Base-by-base conservation (phyloP, 2,888 invertebrate genomes). In the Pantelozetes paolii region DNA sequence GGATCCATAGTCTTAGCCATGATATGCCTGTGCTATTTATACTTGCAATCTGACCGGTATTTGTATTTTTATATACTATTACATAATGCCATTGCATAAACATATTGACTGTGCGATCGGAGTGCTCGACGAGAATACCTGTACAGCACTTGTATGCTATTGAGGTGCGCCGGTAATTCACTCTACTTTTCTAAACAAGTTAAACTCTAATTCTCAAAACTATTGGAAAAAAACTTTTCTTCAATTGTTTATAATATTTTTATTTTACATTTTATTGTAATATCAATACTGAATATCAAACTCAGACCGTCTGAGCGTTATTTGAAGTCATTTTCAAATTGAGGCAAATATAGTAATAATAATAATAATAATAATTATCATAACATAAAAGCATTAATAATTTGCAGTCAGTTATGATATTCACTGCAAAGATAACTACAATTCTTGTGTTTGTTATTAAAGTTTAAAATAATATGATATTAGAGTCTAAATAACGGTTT, bases 161-260 rank as follows among this genome's bases (percentile, higher is more conserved):
- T 32, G n/a, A 62, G 62, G 62, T 62, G 62, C 62, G 62, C 62
- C 62, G 62, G 62, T 36, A 62, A 36, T 62, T 62, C 62, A 62
- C 62, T 62, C 28, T 62, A 26, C 57, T 62, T 62, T 62, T 62
- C 15, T 62, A 36, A 26, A 62, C 23, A 5, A 62, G 28, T 15
- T 62, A 13, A 62, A 62, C 9, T 1, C 8, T 59, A 26, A 9
- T 28, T 26, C 6, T 6, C 23, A 59, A 59, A 62, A 62, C 28
- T 62, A 36, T 11, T 20, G 1, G n/a, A 62, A 36, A n/a, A 62
- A 6, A 28, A 15, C 62, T 28, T 57, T 54, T 57, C 36, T 9
- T 32, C 30, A 32, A 13, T 62, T 30, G 3, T 30, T 57, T 26
- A 9, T 57, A 30, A 11, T 57, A 28, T 62, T 36, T 62, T 36